Conservation (phyloP, 2,797 vertebrate genomes). For the Pyrocephalus nanus region DNA sequence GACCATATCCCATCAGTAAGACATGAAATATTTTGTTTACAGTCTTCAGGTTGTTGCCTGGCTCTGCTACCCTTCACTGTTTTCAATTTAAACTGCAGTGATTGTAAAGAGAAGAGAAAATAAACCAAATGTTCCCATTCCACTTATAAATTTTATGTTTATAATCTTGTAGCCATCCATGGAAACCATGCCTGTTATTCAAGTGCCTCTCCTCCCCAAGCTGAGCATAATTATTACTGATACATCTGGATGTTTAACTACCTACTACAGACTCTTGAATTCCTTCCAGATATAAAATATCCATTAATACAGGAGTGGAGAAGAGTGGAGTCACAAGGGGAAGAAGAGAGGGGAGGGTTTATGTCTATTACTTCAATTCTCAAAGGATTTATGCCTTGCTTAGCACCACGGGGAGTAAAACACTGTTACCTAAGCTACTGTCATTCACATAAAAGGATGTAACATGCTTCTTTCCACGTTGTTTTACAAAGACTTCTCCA, state of each 20-base stretch:
- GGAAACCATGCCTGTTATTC: conserved; percentile 73
- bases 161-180: conserved; percentile 77
- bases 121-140: conserved; percentile 77
- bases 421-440: conserved; percentile 28
- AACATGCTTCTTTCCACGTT: background rate
- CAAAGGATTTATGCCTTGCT: conserved; percentile 61
- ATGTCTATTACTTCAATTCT: conserved; percentile 48
- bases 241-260: conserved; percentile 76
- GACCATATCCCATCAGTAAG: conserved; percentile 76
- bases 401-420: conserved; percentile 47
- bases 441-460: conserved; percentile 20
- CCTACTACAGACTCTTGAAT: conserved; percentile 72
- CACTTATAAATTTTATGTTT: conserved; percentile 78
- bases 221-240: conserved; percentile 73
- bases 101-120: conserved; percentile 77
- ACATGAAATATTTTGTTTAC: conserved; percentile 79
- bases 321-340: conserved; percentile 55
- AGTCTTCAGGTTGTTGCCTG: conserved; percentile 76
- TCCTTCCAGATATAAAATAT: conserved; percentile 69
- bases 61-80: conserved; percentile 75
- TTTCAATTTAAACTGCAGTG: conserved; percentile 76
- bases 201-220: conserved; percentile 67
- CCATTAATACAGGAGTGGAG: conserved; percentile 63
- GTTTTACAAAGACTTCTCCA: background rate
- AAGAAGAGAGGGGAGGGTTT: conserved; percentile 44